Percentiles rank a stretch among this genome's conserved stretches.
These are phyloP conservation scores for Cacatua alba DNA, from an alignment of 2,113 vertebrate genomes.

Conservation along the genomic window DNA sequence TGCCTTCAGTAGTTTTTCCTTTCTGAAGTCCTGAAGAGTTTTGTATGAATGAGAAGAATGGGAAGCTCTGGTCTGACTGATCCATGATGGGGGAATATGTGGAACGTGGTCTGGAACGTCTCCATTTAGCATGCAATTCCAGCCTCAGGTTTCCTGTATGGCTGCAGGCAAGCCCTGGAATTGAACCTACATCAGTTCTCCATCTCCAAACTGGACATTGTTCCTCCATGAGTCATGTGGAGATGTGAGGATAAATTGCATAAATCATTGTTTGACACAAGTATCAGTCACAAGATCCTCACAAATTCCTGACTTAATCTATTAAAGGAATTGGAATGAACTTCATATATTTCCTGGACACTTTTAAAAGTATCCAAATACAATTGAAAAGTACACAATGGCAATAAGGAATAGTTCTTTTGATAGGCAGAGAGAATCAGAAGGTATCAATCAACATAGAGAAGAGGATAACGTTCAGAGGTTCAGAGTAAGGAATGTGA, in stretches of 20 bases:
- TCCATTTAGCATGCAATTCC: neutral
- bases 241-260: neutral
- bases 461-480: neutral
- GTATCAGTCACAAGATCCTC: neutral
- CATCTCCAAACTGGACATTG: neutral
- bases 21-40: neutral
- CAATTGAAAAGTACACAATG: neutral
- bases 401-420: neutral
- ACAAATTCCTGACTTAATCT: neutral
- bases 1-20: accelerated
- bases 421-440: neutral
- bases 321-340: neutral
- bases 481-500: neutral
- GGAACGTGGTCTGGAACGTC: neutral
- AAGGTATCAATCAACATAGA: neutral
- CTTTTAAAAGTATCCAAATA: neutral
- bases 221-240: neutral
- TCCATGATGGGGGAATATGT: neutral
- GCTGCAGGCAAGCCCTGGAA: neutral
- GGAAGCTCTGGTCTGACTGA: neutral
- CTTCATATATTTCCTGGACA: neutral
- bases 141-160: neutral
- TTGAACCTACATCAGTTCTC: neutral
- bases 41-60: neutral
- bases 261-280: neutral